phyloP scores from a whole-genome alignment of 2,113 vertebrate species.

The Ictalurus furcatus region DNA sequence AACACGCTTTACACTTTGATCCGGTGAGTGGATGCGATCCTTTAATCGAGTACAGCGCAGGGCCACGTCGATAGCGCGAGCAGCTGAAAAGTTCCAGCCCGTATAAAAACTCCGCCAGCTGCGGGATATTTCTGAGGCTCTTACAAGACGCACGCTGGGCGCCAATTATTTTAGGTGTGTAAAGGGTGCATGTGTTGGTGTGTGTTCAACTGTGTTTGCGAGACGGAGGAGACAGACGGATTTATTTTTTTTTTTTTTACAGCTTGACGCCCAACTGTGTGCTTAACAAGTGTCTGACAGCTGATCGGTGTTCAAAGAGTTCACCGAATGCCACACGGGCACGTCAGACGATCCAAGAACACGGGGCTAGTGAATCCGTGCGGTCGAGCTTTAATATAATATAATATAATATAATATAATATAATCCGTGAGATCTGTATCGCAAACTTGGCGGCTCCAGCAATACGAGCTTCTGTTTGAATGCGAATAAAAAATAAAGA shows the following conservation, averaged over 20 bases:
- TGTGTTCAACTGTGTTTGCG: constrained; percentile 30
- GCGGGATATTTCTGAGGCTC: constrained; percentile 46
- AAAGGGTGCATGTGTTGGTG: constrained; percentile 39
- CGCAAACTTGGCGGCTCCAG: background rate
- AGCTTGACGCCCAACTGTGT: constrained; percentile 54
- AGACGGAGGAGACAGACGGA: constrained; percentile 18
- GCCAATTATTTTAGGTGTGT: constrained; percentile 37
- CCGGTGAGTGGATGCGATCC: too few relatives aligned
- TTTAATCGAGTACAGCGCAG: background rate
- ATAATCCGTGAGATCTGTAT: too few relatives aligned
- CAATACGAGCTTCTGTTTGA: background rate
- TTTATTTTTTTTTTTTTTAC: constrained; percentile 21
- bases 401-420: too few relatives aligned
- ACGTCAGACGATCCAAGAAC: constrained; percentile 23
- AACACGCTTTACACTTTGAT: background rate
- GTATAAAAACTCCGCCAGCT: constrained; percentile 17
- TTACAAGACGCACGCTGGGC: constrained; percentile 7
- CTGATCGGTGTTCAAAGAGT: constrained; percentile 37
- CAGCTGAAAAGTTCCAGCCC: constrained; percentile 42
- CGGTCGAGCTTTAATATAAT: too few relatives aligned
- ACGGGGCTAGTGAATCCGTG: background rate
- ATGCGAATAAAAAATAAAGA: background rate
- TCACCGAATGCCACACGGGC: constrained; percentile 34
- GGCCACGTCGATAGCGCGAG: background rate
- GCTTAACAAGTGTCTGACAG: constrained; percentile 50